A percentile compares a stretch with the other conserved stretches of the same genome.
These are phyloP conservation scores for Anguilla japonica DNA, from an alignment of 2,113 vertebrate genomes.

Conservation along the genomic window DNA sequence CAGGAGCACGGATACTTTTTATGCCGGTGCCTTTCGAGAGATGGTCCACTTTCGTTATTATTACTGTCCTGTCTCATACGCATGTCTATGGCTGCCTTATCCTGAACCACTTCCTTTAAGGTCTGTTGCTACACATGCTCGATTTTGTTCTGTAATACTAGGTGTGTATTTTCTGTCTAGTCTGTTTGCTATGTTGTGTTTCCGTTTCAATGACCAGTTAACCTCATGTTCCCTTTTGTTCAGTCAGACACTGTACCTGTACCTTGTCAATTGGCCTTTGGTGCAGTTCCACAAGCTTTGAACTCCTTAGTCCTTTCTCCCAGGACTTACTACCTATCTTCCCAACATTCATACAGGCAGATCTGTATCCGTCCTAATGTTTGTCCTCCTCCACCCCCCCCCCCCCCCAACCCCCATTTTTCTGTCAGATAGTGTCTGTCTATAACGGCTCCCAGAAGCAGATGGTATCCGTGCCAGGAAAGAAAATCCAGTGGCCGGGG, in stretches of 20 bases:
- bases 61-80: background rate
- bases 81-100: background rate
- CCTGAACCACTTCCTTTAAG: background rate
- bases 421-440: constrained; percentile 75
- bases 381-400: background rate
- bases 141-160: background rate
- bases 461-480: constrained; percentile 67
- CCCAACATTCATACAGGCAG: background rate
- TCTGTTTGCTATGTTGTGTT: background rate
- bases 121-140: background rate
- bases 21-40: too few relatives aligned
- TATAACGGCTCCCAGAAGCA: constrained; percentile 81
- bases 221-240: background rate
- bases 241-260: background rate
- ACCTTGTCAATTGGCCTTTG: background rate
- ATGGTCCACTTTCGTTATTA: background rate
- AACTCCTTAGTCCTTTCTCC: background rate
- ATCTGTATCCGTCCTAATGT: background rate
- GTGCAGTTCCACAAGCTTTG: background rate
- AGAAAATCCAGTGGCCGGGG: constrained; percentile 77
- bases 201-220: background rate
- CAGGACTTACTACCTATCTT: background rate
- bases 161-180: background rate
- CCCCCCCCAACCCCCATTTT: background rate
- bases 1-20: background rate